Evolutionary conservation across 2,888 invertebrate genomes (phyloP).

Genomic region (Strigamia crassipes): DNA sequence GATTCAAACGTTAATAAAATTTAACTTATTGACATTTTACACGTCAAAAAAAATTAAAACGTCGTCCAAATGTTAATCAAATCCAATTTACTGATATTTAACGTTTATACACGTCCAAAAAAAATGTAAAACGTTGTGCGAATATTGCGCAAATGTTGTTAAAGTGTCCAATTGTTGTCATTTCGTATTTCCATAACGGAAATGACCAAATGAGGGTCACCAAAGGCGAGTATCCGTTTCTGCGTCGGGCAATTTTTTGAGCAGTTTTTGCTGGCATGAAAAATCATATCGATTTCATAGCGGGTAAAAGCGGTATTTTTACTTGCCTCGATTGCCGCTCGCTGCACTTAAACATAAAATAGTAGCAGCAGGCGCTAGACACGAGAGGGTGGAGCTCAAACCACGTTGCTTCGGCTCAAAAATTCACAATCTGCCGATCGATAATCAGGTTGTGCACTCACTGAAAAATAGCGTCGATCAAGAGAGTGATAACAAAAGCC

Average conservation of each 20-base stretch:
- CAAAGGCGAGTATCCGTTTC: neutral
- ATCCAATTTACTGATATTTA: too few relatives aligned
- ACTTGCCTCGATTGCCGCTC: constrained; percentile 1
- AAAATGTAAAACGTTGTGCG: too few relatives aligned
- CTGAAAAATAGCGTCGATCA: constrained; percentile 40
- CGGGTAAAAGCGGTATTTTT: constrained; percentile 21
- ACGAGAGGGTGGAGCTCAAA: constrained; percentile 18
- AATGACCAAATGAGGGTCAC: neutral
- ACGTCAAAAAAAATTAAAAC: too few relatives aligned
- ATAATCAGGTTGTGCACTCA: constrained; percentile 42
- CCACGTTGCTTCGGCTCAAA: constrained; percentile 27
- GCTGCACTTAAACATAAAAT: constrained; percentile 42
- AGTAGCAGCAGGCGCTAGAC: constrained; percentile 40
- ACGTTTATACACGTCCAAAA: too few relatives aligned
- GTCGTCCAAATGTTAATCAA: too few relatives aligned
- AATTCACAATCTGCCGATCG: constrained; percentile 38
- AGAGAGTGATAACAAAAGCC: constrained; percentile 40
- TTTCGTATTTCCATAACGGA: neutral
- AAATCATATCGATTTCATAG: constrained; percentile 36
- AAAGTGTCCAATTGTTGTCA: too few relatives aligned
- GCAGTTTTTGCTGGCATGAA: neutral
- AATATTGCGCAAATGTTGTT: too few relatives aligned
- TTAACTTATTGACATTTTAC: too few relatives aligned
- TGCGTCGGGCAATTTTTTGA: constrained; percentile 16
- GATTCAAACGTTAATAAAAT: too few relatives aligned